Evolutionary conservation across 1,140 invertebrate species (phyloP), one percentile per base, ranked within the genome.

Genomic region (Hyles euphorbiae): DNA sequence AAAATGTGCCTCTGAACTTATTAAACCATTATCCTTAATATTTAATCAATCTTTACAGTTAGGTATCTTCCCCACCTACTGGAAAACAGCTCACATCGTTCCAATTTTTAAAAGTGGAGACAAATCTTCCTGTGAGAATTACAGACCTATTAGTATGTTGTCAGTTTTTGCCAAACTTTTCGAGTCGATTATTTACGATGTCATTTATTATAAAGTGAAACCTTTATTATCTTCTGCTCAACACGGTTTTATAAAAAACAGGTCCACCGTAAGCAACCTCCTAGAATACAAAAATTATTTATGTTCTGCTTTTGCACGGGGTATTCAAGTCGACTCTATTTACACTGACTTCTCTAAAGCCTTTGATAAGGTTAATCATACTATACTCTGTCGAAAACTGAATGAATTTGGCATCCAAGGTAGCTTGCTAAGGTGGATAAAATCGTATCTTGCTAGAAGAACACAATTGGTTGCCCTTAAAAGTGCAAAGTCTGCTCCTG

Each of bases 101-200:
- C 60, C 65, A 8, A 60, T 67, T 40, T 32, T 47, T 33, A 67
- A 67, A 63, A 44, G 3, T 54, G 60, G 58, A 9, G 63, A 65
- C 22, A 55, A 43, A 9, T 58, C 63, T 12, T 3, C 8, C 0
- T 65, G 63, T 48, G 52, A 53, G 46, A 65, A 65, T 50, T 61
- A 61, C 44, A 53, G 58, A 36, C 54, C 63, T n/a, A 61, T 65
- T 3, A 65, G 63, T 36, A 65, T 65, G 5, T 34, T 65, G 8
- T 65, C 63, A 11, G 54, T 54, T 43, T 54, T 60, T 33, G 12
- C 63, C 8, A 65, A 65, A 51, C 3, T 61, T 32, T 55, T 65
- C 10, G 49, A 51, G 32, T 51, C 49, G 3, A 3, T 51, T 32
- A 9, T 51, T 22, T 51, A 51, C 9, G 32, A 11, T 34, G 8